Evolutionary conservation across 2,888 invertebrate genomes (phyloP).

Genomic region (Parnassius orleans): DNA sequence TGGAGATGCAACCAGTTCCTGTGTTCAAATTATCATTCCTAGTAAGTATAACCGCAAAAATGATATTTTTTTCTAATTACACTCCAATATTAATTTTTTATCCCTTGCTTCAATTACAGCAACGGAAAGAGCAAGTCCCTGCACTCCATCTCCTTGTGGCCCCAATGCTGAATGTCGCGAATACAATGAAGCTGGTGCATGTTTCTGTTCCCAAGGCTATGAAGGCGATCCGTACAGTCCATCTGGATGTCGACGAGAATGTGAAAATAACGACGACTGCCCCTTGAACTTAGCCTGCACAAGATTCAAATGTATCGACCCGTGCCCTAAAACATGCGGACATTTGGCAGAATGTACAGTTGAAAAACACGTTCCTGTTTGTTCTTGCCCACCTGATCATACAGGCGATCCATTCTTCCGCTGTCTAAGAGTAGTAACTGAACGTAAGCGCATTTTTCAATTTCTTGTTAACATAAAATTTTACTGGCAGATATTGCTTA

Average conservation of each 20-base stretch:
- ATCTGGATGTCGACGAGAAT: slow-evolving; percentile 87
- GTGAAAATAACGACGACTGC: slow-evolving; percentile 90
- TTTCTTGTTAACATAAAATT: no score
- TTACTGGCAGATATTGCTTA: neutral
- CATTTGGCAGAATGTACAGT: slow-evolving; percentile 89
- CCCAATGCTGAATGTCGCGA: slow-evolving; percentile 92
- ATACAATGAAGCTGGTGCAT: slow-evolving; percentile 91
- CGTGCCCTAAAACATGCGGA: slow-evolving; percentile 92
- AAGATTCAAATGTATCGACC: slow-evolving; percentile 91
- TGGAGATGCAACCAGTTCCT: slow-evolving; percentile 88
- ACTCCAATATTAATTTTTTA: neutral
- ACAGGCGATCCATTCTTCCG: slow-evolving; percentile 92
- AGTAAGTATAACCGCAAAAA: slow-evolving; percentile 45
- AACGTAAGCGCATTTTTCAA: slow-evolving; percentile 46
- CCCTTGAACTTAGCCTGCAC: slow-evolving; percentile 87
- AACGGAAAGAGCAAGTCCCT: slow-evolving; percentile 86
- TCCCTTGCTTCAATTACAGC: slow-evolving; percentile 28
- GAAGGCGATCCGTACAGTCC: slow-evolving; percentile 91
- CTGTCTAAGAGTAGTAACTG: slow-evolving; percentile 80
- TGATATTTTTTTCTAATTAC: neutral
- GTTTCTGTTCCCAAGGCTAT: slow-evolving; percentile 88
- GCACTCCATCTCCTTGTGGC: slow-evolving; percentile 91
- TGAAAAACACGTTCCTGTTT: slow-evolving; percentile 88
- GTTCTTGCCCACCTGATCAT: slow-evolving; percentile 87
- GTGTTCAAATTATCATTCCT: slow-evolving; percentile 78